Conservation (phyloP, 1,140 invertebrate species). For the Thaumatotibia leucotreta region DNA sequence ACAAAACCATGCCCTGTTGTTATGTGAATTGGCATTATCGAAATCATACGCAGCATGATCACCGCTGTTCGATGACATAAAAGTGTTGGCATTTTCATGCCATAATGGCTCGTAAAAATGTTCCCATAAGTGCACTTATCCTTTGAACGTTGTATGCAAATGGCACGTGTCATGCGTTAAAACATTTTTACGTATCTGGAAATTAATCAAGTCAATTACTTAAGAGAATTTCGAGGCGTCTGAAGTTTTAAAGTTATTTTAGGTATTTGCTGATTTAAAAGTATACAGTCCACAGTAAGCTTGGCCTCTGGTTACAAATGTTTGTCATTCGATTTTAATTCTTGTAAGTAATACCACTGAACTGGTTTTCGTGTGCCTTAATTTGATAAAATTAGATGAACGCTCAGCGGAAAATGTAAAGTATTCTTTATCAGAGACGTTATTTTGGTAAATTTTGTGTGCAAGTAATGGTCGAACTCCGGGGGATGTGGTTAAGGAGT, state of each 20-base stretch:
- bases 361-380: background rate
- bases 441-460: background rate
- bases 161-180: conserved; percentile 41
- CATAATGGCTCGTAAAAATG: conserved; percentile 34
- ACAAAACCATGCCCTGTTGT: conserved; percentile 15
- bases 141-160: conserved; percentile 42
- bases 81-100: conserved; percentile 39
- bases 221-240: background rate
- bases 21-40: conserved; percentile 16
- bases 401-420: background rate
- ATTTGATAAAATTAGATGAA: background rate
- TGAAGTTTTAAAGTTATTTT: background rate
- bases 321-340: background rate
- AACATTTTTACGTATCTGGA: conserved; percentile 11
- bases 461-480: background rate
- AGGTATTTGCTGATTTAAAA: conserved; percentile 12
- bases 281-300: background rate
- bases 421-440: background rate
- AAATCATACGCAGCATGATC: conserved; percentile 27
- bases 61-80: conserved; percentile 55
- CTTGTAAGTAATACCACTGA: background rate
- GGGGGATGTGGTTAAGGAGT: background rate
- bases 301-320: background rate
- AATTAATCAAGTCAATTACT: conserved; percentile 14
- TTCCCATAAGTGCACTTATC: conserved; percentile 26